Percentiles rank a stretch among this genome's conserved stretches.
These are phyloP conservation scores for Lagenorhynchus albirostris DNA, from an alignment of 2,113 vertebrate species.

Conservation along the genomic window DNA sequence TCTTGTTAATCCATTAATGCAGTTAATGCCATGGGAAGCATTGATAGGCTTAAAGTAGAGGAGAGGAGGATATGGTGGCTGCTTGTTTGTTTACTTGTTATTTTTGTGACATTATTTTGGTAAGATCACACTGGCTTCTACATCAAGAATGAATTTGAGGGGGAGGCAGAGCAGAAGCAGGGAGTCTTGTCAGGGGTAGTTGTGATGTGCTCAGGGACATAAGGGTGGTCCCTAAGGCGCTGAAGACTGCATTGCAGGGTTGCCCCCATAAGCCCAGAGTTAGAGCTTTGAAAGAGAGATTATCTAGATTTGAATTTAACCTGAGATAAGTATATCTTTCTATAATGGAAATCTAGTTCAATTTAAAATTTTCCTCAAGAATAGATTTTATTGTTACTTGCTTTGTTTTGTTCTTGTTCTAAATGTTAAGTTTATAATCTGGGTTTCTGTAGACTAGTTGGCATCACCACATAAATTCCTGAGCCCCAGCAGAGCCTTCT, in stretches of 20 bases:
- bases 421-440: background rate
- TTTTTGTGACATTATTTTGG: background rate
- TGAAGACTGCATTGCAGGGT: background rate
- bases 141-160: background rate
- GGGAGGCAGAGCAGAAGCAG: background rate
- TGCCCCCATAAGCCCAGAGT: background rate
- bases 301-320: background rate
- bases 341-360: background rate
- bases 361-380: background rate
- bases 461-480: background rate
- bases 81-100: background rate
- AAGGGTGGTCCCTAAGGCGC: background rate
- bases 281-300: background rate
- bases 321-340: background rate
- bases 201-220: background rate
- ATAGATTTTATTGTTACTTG: background rate
- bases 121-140: background rate
- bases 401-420: background rate
- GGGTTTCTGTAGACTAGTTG: background rate
- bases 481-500: background rate
- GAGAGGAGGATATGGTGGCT: background rate
- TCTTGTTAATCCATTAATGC: background rate
- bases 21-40: background rate
- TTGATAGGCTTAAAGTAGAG: background rate
- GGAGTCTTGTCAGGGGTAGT: background rate